Base-by-base conservation (phyloP, 2,888 invertebrate genomes). In the Xylophagus ater region DNA sequence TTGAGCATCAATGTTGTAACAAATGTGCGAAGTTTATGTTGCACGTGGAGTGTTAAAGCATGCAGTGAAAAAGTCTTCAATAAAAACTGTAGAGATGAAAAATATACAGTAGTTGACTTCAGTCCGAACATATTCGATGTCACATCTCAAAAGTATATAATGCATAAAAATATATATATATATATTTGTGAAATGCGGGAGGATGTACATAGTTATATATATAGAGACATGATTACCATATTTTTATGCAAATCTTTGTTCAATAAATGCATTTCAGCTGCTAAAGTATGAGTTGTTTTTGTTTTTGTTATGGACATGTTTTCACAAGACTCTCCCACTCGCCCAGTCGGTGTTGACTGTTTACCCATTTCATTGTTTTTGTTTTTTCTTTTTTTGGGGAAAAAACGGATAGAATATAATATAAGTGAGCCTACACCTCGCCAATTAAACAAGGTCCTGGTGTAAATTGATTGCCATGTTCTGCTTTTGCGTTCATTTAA, bases 1-100 rank as follows among this genome's bases (percentile, higher is more conserved):
- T 61, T 61, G 58, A 55, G 57, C 58, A 52, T 55, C 55, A 56
- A 58, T 61, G 60, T 60, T 56, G 56, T 56, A 58, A 60, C 60
- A 60, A 60, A 59, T 60, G 58, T 57, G 59, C 53, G 57, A 56
- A 54, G 50, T 54, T 49, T 47, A 46, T 29, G 35, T 41, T 43
- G 43, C 42, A 44, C 45, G 42, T 37, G 44, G 43, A 40, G 41
- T 29, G 20, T 33, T 31, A 54, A 57, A 49, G 50, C 54, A 58
- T 57, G 55, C 52, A 56, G 53, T 58, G 55, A 59, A 58, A 56
- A 58, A 57, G 59, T 58, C 53, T 59, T 57, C 54, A 52, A 58
- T n/a, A n/a, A n/a, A n/a, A n/a, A n/a, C n/a, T n/a, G n/a, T n/a
- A n/a, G n/a, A n/a, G n/a, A n/a, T n/a, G n/a, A n/a, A n/a, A n/a